Conservation (phyloP, 1,140 invertebrate genomes). For the Octopus bimaculoides region DNA sequence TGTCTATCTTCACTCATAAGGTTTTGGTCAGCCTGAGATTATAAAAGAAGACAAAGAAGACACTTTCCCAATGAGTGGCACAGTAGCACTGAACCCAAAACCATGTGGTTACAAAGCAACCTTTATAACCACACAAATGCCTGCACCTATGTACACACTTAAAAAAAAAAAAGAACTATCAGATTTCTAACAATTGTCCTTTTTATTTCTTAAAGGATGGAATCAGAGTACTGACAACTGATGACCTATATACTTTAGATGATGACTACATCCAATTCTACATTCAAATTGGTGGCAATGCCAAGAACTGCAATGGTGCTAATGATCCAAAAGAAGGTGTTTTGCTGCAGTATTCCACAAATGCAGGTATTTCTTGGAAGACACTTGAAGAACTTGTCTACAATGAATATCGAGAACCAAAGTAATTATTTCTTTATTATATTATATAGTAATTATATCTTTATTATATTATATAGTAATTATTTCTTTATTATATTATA, state of each 20-base stretch:
- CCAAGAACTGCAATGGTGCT: slow-evolving; percentile 40
- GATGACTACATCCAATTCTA: slow-evolving; percentile 53
- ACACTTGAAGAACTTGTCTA: slow-evolving; percentile 47
- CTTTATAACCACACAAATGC: too few species aligned
- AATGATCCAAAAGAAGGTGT: slow-evolving; percentile 42
- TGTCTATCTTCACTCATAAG: too few species aligned
- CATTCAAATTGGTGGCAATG: slow-evolving; percentile 42
- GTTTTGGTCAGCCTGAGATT: too few species aligned
- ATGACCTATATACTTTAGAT: slow-evolving; percentile 41
- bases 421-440: slow-evolving; percentile 11
- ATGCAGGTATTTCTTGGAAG: slow-evolving; percentile 56
- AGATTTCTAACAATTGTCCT: not conserved
- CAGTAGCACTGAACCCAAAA: too few species aligned
- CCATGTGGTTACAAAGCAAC: too few species aligned
- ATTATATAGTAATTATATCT: too few species aligned
- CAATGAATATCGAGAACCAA: slow-evolving; percentile 24
- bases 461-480: slow-evolving; percentile 10
- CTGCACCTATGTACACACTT: too few species aligned
- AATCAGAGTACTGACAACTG: slow-evolving; percentile 40
- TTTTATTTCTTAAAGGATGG: slow-evolving; percentile 37
- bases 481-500: too few species aligned
- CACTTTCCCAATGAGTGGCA: too few species aligned
- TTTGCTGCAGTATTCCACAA: slow-evolving; percentile 51
- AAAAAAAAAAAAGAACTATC: too few species aligned
- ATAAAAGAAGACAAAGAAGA: too few species aligned